These are phyloP conservation scores for Cranoglanis bouderius DNA, from an alignment of 2,113 vertebrate genomes.

Conservation along the genomic window DNA sequence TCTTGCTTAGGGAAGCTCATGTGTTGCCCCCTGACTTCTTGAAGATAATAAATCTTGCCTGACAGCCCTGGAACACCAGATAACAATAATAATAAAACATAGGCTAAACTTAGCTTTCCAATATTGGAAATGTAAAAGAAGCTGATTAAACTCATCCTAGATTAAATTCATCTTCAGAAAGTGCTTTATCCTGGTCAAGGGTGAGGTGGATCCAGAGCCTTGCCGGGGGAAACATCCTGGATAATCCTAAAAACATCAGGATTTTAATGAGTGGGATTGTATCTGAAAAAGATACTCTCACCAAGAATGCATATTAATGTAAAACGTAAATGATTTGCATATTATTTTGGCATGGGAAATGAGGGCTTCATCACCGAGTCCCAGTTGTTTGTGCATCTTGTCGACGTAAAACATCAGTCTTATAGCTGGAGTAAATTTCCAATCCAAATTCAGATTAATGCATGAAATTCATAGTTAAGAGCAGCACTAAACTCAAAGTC, in stretches of 20 bases:
- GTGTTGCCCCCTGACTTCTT: background rate
- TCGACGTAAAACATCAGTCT: background rate
- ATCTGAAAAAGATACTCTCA: background rate
- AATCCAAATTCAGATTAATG: background rate
- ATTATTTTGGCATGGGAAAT: background rate
- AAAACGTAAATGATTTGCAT: background rate
- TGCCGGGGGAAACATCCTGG: background rate
- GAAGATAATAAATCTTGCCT: background rate
- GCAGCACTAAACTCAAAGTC: background rate
- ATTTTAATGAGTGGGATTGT: background rate
- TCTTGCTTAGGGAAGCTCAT: background rate
- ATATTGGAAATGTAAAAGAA: background rate
- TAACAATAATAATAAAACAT: background rate
- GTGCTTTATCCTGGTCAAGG: background rate
- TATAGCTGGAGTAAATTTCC: background rate
- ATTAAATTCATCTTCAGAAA: background rate
- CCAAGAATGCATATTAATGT: background rate
- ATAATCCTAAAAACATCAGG: background rate
- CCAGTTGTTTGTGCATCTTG: background rate
- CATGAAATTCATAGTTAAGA: background rate
- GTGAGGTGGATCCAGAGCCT: background rate
- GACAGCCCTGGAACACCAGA: background rate
- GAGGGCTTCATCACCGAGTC: background rate
- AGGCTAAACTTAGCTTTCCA: background rate
- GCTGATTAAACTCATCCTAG: background rate